phyloP scores from a whole-genome alignment of 1,140 invertebrate genomes.

The Caenorhabditis briggsae region DNA sequence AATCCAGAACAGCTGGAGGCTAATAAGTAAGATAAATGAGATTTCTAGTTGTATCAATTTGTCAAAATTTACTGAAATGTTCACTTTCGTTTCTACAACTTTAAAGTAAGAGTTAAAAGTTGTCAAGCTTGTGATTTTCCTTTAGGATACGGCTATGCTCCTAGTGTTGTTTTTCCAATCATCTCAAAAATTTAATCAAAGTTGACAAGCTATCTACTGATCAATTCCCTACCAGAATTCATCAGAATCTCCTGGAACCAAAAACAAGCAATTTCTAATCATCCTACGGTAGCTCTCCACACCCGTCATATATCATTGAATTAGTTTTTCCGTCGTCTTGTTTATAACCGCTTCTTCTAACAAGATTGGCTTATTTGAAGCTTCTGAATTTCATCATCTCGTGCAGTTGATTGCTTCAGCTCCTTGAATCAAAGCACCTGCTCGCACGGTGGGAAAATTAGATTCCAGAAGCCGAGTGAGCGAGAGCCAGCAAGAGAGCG shows the following conservation, averaged over 20 bases:
- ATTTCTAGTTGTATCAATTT: too few relatives aligned
- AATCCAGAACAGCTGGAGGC: too few relatives aligned
- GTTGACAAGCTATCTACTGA: not conserved
- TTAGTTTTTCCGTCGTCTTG: constrained; percentile 22
- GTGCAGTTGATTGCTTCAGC: constrained; percentile 7
- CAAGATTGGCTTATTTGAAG: constrained; percentile 26
- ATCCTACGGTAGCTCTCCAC: constrained; percentile 20
- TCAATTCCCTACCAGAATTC: not conserved
- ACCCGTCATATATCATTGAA: constrained; percentile 9
- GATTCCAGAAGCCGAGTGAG: constrained; percentile 19
- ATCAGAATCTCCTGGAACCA: not conserved
- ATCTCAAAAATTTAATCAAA: too few relatives aligned
- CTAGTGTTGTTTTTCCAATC: too few relatives aligned
- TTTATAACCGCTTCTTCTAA: not conserved
- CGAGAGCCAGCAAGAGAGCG: not conserved
- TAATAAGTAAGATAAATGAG: too few relatives aligned
- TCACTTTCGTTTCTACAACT: too few relatives aligned
- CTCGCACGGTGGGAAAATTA: constrained; percentile 45
- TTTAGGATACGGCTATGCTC: too few relatives aligned
- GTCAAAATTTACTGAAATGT: too few relatives aligned
- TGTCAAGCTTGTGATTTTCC: too few relatives aligned
- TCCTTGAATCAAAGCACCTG: not conserved
- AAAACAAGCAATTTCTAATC: constrained; percentile 19
- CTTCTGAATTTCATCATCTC: constrained; percentile 4
- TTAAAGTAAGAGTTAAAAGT: too few relatives aligned